These are phyloP conservation scores for Drosophila peninsularis DNA, from an alignment of 2,888 invertebrate species.

Conservation along the genomic window DNA sequence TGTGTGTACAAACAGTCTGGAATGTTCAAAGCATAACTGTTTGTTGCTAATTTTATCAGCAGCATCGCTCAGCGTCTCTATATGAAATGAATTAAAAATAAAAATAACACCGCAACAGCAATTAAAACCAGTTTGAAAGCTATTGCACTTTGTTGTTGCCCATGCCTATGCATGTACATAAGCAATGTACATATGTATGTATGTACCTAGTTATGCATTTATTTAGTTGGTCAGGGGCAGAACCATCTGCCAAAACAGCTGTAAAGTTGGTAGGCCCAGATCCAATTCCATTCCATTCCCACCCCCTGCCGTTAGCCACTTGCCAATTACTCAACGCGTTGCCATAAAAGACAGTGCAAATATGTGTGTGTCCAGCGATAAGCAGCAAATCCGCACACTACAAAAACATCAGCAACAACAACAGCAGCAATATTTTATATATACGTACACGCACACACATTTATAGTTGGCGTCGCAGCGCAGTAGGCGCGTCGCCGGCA, in stretches of 20 bases:
- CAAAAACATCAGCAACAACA: slow-evolving; percentile 23
- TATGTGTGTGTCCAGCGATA: slow-evolving; percentile 54
- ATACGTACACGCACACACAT: slow-evolving; percentile 27
- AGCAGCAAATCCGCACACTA: slow-evolving; percentile 54
- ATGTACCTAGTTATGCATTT: slow-evolving; percentile 4
- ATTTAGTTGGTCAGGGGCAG: slow-evolving; percentile 22
- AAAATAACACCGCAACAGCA: slow-evolving; percentile 17
- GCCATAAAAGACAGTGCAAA: slow-evolving; percentile 64
- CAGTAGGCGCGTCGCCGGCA: slow-evolving; percentile 23
- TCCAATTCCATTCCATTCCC: slow-evolving; percentile 14
- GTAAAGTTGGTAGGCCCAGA: slow-evolving; percentile 29
- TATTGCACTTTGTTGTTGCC: slow-evolving; percentile 26
- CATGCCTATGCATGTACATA: slow-evolving; percentile 8
- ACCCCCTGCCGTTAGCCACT: slow-evolving; percentile 9
- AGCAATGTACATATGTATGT: not conserved
- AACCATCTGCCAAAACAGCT: slow-evolving; percentile 38
- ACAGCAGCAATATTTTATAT: slow-evolving; percentile 8
- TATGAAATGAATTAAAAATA: slow-evolving; percentile 9
- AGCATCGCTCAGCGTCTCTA: slow-evolving; percentile 4
- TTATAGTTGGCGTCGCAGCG: slow-evolving; percentile 44
- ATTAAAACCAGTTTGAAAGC: slow-evolving; percentile 53
- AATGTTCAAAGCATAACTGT: not conserved
- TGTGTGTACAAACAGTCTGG: slow-evolving; percentile 10
- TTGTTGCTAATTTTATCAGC: slow-evolving; percentile 15
- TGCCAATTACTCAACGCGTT: slow-evolving; percentile 60